Evolutionary conservation across 2,888 invertebrate genomes (phyloP).

Genomic region (Campaea margaritaria): DNA sequence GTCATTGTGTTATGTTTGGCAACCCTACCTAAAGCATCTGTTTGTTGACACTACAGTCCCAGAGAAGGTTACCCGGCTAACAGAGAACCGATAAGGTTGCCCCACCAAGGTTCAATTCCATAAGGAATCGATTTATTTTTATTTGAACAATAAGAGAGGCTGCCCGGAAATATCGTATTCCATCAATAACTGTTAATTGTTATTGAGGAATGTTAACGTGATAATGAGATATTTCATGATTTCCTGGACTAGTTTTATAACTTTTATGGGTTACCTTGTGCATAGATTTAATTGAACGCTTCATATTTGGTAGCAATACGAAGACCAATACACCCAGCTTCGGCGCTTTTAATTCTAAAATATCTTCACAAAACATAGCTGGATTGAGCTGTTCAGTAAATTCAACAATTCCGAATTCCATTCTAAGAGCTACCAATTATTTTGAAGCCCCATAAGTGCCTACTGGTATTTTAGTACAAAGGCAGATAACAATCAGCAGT

Average conservation of each 20-base stretch:
- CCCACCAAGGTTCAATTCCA: constrained; percentile 16
- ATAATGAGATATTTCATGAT: constrained; percentile 12
- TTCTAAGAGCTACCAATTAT: too few relatives aligned
- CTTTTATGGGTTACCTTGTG: background rate
- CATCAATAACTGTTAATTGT: constrained; percentile 3
- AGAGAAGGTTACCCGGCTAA: constrained; percentile 21
- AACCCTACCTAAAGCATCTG: constrained; percentile 17
- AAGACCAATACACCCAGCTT: too few relatives aligned
- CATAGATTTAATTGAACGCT: background rate
- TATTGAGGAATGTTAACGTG: constrained; percentile 16
- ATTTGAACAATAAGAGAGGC: constrained; percentile 17
- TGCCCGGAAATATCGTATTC: constrained; percentile 9
- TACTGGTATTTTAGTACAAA: background rate
- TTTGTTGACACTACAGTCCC: constrained; percentile 25
- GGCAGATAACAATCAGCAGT: background rate
- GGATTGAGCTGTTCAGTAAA: too few relatives aligned
- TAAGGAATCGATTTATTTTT: constrained; percentile 19
- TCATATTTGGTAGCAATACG: too few relatives aligned
- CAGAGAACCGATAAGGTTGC: constrained; percentile 12
- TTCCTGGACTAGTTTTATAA: constrained; percentile 9
- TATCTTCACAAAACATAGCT: too few relatives aligned
- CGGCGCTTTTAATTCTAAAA: too few relatives aligned
- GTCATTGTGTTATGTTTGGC: constrained; percentile 4
- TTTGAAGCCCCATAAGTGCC: background rate
- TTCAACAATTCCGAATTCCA: too few relatives aligned